Conservation (phyloP, 1,140 invertebrate species). For the Acromyrmex heyeri region DNA sequence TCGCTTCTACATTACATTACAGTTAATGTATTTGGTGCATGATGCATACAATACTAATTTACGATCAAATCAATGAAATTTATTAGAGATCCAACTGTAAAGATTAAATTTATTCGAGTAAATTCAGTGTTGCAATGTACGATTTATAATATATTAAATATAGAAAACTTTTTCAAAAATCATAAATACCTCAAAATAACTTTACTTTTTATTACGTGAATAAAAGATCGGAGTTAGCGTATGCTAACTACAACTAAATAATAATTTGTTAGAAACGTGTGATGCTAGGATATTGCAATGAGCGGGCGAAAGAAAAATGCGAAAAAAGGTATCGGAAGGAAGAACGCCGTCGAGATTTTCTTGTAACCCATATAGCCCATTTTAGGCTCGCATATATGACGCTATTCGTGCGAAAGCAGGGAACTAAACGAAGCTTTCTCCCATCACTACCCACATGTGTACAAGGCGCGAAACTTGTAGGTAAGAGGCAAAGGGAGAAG, state of each 20-base stretch:
- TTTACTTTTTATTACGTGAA: not conserved
- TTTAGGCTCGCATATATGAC: constrained; percentile 76
- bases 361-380: constrained; percentile 83
- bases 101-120: constrained; percentile 20
- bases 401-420: constrained; percentile 69
- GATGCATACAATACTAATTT: constrained; percentile 13
- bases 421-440: constrained; percentile 72
- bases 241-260: not conserved
- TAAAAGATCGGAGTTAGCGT: not conserved
- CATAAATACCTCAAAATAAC: not conserved
- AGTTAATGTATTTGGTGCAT: not conserved
- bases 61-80: constrained; percentile 18
- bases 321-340: constrained; percentile 2
- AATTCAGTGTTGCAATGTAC: not conserved
- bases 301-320: not conserved
- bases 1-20: not conserved
- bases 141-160: not conserved
- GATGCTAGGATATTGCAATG: not conserved
- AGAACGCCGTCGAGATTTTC: constrained; percentile 67
- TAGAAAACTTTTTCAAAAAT: not conserved
- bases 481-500: constrained; percentile 33
- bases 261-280: not conserved
- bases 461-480: not conserved
- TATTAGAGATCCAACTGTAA: not conserved
- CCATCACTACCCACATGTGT: constrained; percentile 30